Conservation (phyloP, 2,888 invertebrate species). For the Lucinisca nassula region DNA sequence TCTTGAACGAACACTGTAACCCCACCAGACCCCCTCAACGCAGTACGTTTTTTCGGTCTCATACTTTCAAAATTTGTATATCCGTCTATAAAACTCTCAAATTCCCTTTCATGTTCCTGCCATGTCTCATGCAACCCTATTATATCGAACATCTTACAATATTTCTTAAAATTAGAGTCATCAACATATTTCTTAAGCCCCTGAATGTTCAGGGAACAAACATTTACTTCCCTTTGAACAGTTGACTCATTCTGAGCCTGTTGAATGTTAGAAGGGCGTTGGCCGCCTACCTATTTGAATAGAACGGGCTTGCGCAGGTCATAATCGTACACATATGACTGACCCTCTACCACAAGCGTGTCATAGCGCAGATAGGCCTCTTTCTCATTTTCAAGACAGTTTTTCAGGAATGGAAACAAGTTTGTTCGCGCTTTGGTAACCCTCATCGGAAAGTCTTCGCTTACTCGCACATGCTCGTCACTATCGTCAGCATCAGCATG, state of each 20-base stretch:
- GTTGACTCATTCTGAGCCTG: too few species aligned
- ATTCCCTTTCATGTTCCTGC: constrained; percentile 10
- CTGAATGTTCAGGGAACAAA: constrained; percentile 31
- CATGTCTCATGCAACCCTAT: constrained; percentile 28
- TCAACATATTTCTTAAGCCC: neutral
- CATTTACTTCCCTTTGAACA: too few species aligned
- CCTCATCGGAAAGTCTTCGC: neutral
- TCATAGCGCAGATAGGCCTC: neutral
- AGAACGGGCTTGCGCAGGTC: neutral
- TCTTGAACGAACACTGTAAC: constrained; percentile 32
- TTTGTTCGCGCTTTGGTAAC: neutral
- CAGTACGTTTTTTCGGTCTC: neutral
- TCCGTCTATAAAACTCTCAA: constrained; percentile 4
- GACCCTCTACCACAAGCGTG: neutral
- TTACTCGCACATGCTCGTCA: neutral
- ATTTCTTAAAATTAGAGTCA: neutral
- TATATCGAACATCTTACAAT: constrained; percentile 7
- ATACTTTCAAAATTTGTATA: constrained; percentile 31
- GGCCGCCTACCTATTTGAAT: neutral
- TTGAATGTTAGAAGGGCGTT: too few species aligned
- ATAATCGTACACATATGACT: neutral
- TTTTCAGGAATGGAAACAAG: neutral
- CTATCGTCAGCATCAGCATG: neutral
- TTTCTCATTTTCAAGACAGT: neutral
- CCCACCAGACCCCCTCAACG: constrained; percentile 21